phyloP scores from a whole-genome alignment of 1,140 invertebrate genomes.

The Matsumurasca onukii region DNA sequence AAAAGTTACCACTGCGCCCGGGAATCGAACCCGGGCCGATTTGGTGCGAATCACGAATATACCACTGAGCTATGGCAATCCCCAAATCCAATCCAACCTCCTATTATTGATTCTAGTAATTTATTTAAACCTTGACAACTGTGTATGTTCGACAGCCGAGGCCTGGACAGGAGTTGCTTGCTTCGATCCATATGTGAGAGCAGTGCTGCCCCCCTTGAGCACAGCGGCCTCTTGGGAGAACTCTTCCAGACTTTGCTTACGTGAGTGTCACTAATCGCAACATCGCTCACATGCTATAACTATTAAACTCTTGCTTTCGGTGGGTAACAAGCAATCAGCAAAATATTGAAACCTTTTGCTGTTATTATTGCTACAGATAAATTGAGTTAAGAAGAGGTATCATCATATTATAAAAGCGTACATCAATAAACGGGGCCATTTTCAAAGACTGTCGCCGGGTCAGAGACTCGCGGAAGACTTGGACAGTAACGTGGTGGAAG shows the following conservation, averaged over 20 bases:
- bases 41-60: too few relatives aligned
- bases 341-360: not conserved
- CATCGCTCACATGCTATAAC: not conserved
- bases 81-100: too few relatives aligned
- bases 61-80: too few relatives aligned
- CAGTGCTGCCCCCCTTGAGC: slow-evolving; percentile 46
- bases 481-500: too few relatives aligned
- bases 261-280: slow-evolving; percentile 42
- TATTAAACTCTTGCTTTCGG: not conserved
- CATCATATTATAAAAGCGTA: too few relatives aligned
- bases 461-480: too few relatives aligned
- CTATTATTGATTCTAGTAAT: too few relatives aligned
- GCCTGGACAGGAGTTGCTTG: slow-evolving; percentile 46
- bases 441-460: too few relatives aligned
- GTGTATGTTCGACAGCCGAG: not conserved
- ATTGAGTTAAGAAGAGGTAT: not conserved
- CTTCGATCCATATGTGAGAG: slow-evolving; percentile 51
- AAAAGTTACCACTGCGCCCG: too few relatives aligned
- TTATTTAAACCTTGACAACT: not conserved
- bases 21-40: too few relatives aligned
- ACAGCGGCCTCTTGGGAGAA: slow-evolving; percentile 51
- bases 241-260: slow-evolving; percentile 50
- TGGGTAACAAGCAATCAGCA: not conserved
- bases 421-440: too few relatives aligned
- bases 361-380: not conserved